Base-by-base conservation (phyloP, 2,888 invertebrate species). In the Geophilus truncorum region DNA sequence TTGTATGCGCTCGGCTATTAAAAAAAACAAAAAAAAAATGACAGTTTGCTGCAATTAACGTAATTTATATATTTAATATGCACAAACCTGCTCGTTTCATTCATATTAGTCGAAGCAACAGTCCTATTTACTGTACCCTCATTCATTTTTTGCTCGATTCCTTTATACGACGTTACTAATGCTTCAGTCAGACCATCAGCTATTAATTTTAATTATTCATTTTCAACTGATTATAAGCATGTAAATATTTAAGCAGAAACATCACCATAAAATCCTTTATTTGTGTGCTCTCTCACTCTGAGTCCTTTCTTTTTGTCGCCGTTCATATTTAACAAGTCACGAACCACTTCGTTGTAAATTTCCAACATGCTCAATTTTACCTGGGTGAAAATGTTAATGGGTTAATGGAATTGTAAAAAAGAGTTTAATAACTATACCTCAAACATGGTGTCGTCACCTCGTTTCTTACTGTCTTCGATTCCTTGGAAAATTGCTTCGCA, bases 91-190 rank as follows among this genome's bases (percentile, higher is more conserved):
- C 89, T 89, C 4, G 89, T 90, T 36, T 89, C 89, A 85, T 90
- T 90, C 89, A 90, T 90, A 83, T 89, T 89, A 18, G 90, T 90
- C 7, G 90, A 87, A 6, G 89, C 90, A 40, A 90, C 89, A 34
- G 90, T 90, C 80, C 90, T 85, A 84, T 89, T 90, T 40, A 86
- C 86, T 1, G 89, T 90, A 1, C 90, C 90, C 84, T 89, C 89
- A 28, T 89, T 88, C 84, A 90, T 89, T 82, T 88, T 88, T 40
- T 86, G 86, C 82, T 88, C 88, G 51, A 90, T 89, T 77, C 89
- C 89, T n/a, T 85, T 84, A 83, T 88, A 88, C 82, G 86, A 88
- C 18, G 85, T 86, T 5, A 89, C 89, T 75, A 88, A 85, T 10
- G 85, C 84, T n/a, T 85, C 82, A 51, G 85, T 87, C 78, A 90